Evolutionary conservation across 2,113 vertebrate species (phyloP).

Genomic region (Scolopax mira): DNA sequence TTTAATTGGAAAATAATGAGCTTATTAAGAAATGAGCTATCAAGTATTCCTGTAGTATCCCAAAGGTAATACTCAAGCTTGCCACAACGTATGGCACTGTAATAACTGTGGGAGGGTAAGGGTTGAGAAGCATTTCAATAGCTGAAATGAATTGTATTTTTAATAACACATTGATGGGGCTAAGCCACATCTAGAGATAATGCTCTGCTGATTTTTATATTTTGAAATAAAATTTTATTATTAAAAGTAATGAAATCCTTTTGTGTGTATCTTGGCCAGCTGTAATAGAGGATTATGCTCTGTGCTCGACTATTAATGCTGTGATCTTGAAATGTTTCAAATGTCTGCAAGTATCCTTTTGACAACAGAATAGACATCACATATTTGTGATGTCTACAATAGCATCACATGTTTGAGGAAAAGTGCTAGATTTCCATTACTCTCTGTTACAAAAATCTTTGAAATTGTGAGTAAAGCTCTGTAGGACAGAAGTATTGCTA

Average conservation of each 20-base stretch:
- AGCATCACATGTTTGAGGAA: neutral
- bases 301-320: neutral
- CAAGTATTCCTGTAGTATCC: neutral
- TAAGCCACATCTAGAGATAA: neutral
- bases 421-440: neutral
- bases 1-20: neutral
- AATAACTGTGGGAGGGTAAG: neutral
- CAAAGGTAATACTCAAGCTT: neutral
- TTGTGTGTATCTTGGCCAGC: neutral
- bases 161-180: neutral
- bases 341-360: neutral
- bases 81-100: neutral
- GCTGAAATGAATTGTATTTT: neutral
- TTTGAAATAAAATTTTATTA: conserved; percentile 11
- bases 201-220: neutral
- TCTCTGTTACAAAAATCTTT: neutral
- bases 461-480: neutral
- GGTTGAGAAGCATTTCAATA: neutral
- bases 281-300: neutral
- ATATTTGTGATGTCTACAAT: no score
- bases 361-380: neutral
- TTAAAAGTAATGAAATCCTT: neutral
- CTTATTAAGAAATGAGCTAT: neutral
- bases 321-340: neutral
- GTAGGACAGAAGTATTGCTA: neutral